phyloP scores from a whole-genome alignment of 2,888 invertebrate genomes.

The Tanytarsus gracilentus region DNA sequence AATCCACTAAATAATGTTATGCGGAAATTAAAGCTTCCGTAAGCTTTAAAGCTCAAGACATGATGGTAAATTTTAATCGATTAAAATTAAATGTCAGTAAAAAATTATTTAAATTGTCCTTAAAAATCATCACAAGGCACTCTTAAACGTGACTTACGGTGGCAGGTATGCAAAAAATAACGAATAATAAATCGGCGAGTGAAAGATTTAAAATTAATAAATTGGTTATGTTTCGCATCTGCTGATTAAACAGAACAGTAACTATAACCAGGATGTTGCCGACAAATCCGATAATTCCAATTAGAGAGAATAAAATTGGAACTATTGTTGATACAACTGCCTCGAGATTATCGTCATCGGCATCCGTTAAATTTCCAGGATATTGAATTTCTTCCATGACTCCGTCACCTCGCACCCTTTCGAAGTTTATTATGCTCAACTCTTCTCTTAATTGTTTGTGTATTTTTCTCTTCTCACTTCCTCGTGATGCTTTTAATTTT shows the following conservation, averaged over 20 bases:
- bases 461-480: no score
- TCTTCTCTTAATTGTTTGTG: no score
- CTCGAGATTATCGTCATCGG: conserved; percentile 46
- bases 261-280: conserved; percentile 83
- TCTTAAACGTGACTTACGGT: conserved; percentile 43
- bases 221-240: conserved; percentile 89
- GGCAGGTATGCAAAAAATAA: conserved; percentile 83
- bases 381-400: conserved; percentile 17
- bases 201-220: conserved; percentile 85
- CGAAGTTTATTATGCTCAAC: no score
- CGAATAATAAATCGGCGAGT: conserved; percentile 79
- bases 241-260: conserved; percentile 76
- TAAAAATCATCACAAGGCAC: neutral
- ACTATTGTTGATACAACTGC: conserved; percentile 58
- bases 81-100: no score
- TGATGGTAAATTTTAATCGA: no score
- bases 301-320: conserved; percentile 73
- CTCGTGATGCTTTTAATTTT: no score
- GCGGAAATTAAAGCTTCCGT: no score
- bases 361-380: conserved; percentile 32
- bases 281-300: conserved; percentile 73
- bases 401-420: no score
- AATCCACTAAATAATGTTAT: neutral
- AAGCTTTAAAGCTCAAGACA: no score
- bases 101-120: no score